Base-by-base conservation (phyloP, 1,140 invertebrate species). In the Orius insidiosus region DNA sequence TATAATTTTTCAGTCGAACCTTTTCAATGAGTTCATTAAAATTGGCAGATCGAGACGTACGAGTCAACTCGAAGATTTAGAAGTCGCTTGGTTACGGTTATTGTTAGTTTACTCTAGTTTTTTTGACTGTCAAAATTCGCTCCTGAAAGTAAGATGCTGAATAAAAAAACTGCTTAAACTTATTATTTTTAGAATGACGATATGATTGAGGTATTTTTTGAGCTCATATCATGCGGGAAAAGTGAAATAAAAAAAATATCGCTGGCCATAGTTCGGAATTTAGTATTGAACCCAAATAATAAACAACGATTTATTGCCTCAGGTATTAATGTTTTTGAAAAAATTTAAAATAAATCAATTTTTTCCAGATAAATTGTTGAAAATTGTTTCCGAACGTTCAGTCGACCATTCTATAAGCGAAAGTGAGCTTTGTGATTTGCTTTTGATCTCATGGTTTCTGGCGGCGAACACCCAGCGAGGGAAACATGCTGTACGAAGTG, bases 381-480 rank as follows among this genome's bases (percentile, higher is more conserved):
- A 57, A 47, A 42, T 60, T 16, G 35, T 67, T 6, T 45, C 51
- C 37, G 45, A 45, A 5, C 59, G 60, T 44, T 46, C 66, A 15
- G 46, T 49, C 1, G 53, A 47, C 45, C 59, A 58, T n/a, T 52
- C 18, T 42, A 14, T 16, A 15, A n/a, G 5, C 35, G 40, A 45
- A 0, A 54, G 58, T 16, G 64, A 67, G 46, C 60, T 59, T 45
- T 52, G 52, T 31, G 56, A 54, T 38, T 50, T 59, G 8, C 54
- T 60, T 16, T 37, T 55, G 10, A 61, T 61, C 5, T 57, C 63
- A 13, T 66, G 63, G 63, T 50, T 62, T 1, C 49, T 67, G 13
- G 54, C 57, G n/a, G 62, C 63, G 0, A 67, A 67, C 48, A 63
- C 55, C 46, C 63, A 65, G 50, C 61, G 60, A 48, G 62, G 59